A percentile compares a stretch with the other conserved stretches of the same genome.
Conservation (phyloP, 2,113 vertebrate genomes). For the Poeciliopsis retropinna region DNA sequence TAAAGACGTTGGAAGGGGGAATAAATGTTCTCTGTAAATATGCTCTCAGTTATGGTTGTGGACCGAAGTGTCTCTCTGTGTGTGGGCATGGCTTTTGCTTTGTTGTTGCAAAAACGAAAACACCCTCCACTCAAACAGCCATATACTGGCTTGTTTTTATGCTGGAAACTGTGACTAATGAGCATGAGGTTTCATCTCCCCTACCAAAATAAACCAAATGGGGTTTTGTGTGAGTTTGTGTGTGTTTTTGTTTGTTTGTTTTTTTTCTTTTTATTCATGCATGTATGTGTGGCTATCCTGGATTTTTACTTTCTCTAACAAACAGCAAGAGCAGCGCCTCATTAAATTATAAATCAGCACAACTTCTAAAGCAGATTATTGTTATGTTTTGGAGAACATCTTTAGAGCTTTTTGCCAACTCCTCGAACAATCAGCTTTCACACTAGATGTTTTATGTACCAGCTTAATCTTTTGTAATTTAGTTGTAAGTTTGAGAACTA, state of each 20-base stretch:
- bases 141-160: constrained; percentile 42
- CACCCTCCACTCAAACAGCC: constrained; percentile 34
- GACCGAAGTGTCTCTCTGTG: constrained; percentile 39
- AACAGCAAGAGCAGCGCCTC: constrained; percentile 45
- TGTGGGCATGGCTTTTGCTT: constrained; percentile 47
- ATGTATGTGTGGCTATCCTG: constrained; percentile 15
- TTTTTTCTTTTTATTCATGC: constrained; percentile 4
- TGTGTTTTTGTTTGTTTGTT: neutral
- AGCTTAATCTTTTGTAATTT: constrained; percentile 9
- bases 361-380: constrained; percentile 46
- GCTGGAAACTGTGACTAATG: constrained; percentile 45
- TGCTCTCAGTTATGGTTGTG: constrained; percentile 39
- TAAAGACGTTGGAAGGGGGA: constrained; percentile 56
- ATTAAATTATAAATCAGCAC: constrained; percentile 50
- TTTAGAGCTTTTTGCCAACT: constrained; percentile 27
- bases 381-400: constrained; percentile 41
- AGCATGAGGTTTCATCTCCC: constrained; percentile 32
- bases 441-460: constrained; percentile 22
- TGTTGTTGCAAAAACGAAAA: constrained; percentile 35
- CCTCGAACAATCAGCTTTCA: constrained; percentile 13
- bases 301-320: constrained; percentile 31
- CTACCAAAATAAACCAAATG: constrained; percentile 34
- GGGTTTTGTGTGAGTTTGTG: constrained; percentile 4
- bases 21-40: constrained; percentile 63
- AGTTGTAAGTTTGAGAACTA: constrained; percentile 13